A percentile compares a stretch with the other conserved stretches of the same genome.
Conservation (phyloP, 2,888 invertebrate genomes). For the Eupeodes luniger region DNA sequence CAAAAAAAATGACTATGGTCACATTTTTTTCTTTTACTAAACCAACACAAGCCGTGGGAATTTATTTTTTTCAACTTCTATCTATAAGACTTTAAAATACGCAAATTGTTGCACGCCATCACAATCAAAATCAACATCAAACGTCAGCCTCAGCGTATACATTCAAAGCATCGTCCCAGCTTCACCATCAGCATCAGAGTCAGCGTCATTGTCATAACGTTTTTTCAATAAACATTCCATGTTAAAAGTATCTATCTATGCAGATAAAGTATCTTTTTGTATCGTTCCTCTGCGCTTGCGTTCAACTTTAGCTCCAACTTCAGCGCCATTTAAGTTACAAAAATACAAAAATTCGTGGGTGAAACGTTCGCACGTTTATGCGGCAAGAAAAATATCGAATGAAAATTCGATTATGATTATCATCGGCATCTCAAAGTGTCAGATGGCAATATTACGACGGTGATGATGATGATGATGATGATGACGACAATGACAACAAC, state of each 20-base stretch:
- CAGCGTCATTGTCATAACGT: constrained; percentile 71
- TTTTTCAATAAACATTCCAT: constrained; percentile 66
- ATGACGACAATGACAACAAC: background rate
- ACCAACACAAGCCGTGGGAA: constrained; percentile 59
- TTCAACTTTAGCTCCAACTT: background rate
- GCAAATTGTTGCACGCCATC: constrained; percentile 74
- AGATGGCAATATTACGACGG: constrained; percentile 35
- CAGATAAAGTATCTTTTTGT: constrained; percentile 24
- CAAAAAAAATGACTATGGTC: background rate
- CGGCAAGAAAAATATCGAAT: constrained; percentile 32
- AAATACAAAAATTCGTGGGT: constrained; percentile 63
- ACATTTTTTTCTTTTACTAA: background rate
- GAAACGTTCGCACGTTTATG: constrained; percentile 66
- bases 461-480: constrained; percentile 41
- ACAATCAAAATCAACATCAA: constrained; percentile 55
- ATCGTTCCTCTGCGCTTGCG: constrained; percentile 18
- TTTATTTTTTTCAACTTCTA: constrained; percentile 7
- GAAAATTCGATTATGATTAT: constrained; percentile 60
- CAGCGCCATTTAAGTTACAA: constrained; percentile 60
- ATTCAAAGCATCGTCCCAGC: constrained; percentile 36
- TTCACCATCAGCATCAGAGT: constrained; percentile 5
- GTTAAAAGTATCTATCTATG: constrained; percentile 1
- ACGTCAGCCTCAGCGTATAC: constrained; percentile 45
- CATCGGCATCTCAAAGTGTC: constrained; percentile 45
- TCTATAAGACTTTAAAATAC: constrained; percentile 46